These are phyloP conservation scores for Pseudomugil tenellus DNA, from an alignment of 2,797 vertebrate species.

Conservation along the genomic window DNA sequence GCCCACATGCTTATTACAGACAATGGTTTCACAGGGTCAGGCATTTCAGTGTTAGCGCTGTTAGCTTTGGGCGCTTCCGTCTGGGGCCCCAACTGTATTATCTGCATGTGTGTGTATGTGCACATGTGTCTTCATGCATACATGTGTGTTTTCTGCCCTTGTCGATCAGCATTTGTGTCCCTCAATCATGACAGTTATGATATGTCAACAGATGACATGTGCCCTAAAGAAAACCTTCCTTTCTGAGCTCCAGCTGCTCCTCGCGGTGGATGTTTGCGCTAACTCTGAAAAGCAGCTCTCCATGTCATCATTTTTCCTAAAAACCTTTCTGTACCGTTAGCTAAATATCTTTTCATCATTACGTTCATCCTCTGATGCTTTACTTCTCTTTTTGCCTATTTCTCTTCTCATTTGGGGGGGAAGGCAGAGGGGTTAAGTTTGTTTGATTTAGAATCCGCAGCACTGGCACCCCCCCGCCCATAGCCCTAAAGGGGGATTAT, in stretches of 20 bases:
- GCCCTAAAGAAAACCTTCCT: conserved; percentile 39
- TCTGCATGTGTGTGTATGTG: conserved; percentile 45
- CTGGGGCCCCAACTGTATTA: conserved; percentile 76
- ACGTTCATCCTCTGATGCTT: conserved; percentile 8
- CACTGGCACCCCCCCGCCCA: conserved; percentile 56
- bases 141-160: conserved; percentile 47
- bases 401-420: conserved; percentile 44
- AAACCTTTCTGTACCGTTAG: not conserved
- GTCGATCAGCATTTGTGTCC: conserved; percentile 55
- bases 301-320: not conserved
- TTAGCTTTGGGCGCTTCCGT: conserved; percentile 76
- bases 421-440: conserved; percentile 70
- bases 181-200: conserved; percentile 60
- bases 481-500: conserved; percentile 78
- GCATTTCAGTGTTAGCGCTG: conserved; percentile 72
- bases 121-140: conserved; percentile 37
- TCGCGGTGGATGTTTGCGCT: not conserved
- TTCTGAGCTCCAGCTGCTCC: conserved; percentile 32
- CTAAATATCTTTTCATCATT: not conserved
- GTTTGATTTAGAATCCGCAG: conserved; percentile 77
- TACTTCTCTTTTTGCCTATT: conserved; percentile 33
- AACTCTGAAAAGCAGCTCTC: not conserved
- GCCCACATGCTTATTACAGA: conserved; percentile 54
- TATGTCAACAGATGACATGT: conserved; percentile 58
- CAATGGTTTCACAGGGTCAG: conserved; percentile 82